Evolutionary conservation across 2,888 invertebrate genomes (phyloP).

Genomic region (Drosophila gaucha): DNA sequence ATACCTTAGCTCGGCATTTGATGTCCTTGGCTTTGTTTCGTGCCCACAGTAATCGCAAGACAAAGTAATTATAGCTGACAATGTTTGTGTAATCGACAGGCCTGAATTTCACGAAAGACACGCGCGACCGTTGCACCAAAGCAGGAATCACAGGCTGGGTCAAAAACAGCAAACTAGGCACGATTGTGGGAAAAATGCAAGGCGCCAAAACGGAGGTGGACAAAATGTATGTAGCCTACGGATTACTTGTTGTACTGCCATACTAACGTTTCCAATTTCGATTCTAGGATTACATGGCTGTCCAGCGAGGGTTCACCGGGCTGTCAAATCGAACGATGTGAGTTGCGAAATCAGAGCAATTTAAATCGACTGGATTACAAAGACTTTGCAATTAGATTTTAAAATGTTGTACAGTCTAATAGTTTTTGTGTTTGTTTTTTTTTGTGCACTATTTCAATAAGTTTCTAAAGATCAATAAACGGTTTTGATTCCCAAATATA

Average conservation of each 20-base stretch:
- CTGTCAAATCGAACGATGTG: slow-evolving; percentile 92
- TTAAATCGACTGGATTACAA: slow-evolving; percentile 87
- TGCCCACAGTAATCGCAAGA: slow-evolving; percentile 21
- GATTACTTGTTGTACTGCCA: neutral
- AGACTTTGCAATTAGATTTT: slow-evolving; percentile 93
- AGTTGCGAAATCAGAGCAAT: slow-evolving; percentile 92
- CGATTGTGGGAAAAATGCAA: slow-evolving; percentile 95
- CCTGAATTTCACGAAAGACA: slow-evolving; percentile 94
- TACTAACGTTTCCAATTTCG: neutral
- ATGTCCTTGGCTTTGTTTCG: slow-evolving; percentile 65
- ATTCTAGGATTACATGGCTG: slow-evolving; percentile 91
- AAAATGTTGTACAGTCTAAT: slow-evolving; percentile 77
- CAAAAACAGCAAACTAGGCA: slow-evolving; percentile 94
- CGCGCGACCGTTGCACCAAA: slow-evolving; percentile 91
- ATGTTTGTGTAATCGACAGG: slow-evolving; percentile 86
- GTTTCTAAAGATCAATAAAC: slow-evolving; percentile 63
- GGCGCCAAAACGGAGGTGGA: slow-evolving; percentile 91
- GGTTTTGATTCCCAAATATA: slow-evolving; percentile 13
- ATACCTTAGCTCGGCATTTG: slow-evolving; percentile 41
- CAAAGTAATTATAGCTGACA: slow-evolving; percentile 15
- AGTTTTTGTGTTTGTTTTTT: slow-evolving; percentile 55
- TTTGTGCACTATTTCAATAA: slow-evolving; percentile 68
- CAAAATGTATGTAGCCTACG: slow-evolving; percentile 89
- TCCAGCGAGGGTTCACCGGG: slow-evolving; percentile 93
- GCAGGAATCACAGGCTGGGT: slow-evolving; percentile 95